Evolutionary conservation across 2,113 vertebrate species (phyloP).

Genomic region (Centropus bengalensis): DNA sequence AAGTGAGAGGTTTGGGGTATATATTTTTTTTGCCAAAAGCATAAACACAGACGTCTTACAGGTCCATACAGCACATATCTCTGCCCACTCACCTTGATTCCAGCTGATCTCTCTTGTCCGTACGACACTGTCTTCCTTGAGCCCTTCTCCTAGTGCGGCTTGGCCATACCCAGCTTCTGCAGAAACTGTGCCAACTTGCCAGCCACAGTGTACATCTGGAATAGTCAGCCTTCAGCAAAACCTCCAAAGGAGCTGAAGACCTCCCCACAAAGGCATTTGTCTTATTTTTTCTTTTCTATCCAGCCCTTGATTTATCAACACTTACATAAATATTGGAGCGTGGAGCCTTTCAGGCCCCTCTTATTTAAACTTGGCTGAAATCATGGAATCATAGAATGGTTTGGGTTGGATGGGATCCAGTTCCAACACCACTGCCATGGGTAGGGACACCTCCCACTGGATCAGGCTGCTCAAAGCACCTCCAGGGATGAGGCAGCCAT

Average conservation of each 20-base stretch:
- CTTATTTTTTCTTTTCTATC: neutral
- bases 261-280: too few relatives aligned
- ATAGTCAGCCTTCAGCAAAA: neutral
- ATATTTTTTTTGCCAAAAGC: neutral
- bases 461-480: too few relatives aligned
- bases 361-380: neutral
- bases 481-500: too few relatives aligned
- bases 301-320: neutral
- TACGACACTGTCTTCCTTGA: rapidly evolving
- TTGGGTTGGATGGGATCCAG: too few relatives aligned
- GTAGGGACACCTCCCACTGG: too few relatives aligned
- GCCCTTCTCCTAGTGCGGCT: neutral
- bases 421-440: too few relatives aligned
- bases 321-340: neutral
- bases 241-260: neutral
- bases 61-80: rapidly evolving
- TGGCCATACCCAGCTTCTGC: neutral
- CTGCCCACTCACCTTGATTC: neutral
- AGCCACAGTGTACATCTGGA: rapidly evolving
- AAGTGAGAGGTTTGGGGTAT: neutral
- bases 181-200: rapidly evolving
- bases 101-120: neutral
- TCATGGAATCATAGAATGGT: too few relatives aligned
- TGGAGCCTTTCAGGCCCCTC: neutral
- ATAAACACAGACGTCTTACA: neutral